Evolutionary conservation across 2,797 vertebrate species (phyloP).

Genomic region (Euphonia xanthogaster): DNA sequence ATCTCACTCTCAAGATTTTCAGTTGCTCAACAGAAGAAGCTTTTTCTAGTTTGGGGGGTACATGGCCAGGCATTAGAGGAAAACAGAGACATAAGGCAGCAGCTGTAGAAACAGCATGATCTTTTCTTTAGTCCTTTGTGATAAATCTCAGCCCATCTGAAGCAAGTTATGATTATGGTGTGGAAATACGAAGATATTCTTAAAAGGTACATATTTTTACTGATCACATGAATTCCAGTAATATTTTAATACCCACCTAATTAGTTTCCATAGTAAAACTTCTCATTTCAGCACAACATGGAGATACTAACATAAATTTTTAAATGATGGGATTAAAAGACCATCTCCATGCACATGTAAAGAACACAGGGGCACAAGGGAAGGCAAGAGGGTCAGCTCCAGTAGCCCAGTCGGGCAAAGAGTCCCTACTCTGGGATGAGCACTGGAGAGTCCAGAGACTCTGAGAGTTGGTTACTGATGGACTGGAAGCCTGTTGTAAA

Average conservation of each 20-base stretch:
- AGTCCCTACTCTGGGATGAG: not conserved
- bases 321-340: not conserved
- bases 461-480: not conserved
- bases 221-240: not conserved
- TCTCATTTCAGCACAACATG: not conserved
- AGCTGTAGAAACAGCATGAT: slow-evolving; percentile 30
- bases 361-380: accelerated
- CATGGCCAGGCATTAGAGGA: not conserved
- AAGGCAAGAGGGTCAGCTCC: not conserved
- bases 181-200: not conserved
- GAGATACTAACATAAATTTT: not conserved
- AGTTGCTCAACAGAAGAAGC: not conserved
- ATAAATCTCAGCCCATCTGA: not conserved
- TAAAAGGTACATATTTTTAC: not conserved
- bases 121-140: slow-evolving; percentile 27
- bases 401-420: not conserved
- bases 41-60: not conserved
- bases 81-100: slow-evolving; percentile 35
- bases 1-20: not conserved
- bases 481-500: not conserved
- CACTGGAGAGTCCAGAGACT: not conserved
- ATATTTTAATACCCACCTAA: not conserved
- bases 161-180: not conserved
- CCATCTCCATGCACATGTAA: accelerated
- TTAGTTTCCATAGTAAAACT: not conserved